Evolutionary conservation across 1,140 invertebrate genomes (phyloP).

Genomic region (Anastrepha obliqua): DNA sequence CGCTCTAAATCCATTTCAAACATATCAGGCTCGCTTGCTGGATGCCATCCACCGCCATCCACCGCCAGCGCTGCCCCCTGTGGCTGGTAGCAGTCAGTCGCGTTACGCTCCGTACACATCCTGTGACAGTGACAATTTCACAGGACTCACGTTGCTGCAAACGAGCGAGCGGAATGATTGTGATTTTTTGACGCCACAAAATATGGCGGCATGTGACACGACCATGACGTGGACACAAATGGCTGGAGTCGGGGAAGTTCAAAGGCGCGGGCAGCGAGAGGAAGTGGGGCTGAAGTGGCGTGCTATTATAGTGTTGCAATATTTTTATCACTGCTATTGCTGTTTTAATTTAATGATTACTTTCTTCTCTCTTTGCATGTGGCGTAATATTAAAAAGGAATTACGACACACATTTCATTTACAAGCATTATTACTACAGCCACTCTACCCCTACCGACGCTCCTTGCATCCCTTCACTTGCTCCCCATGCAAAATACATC

Average conservation of each 20-base stretch:
- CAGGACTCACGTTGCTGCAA: not conserved
- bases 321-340: slow-evolving; percentile 43
- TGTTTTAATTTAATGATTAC: slow-evolving; percentile 40
- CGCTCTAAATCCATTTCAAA: slow-evolving; percentile 24
- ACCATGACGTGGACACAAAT: not conserved
- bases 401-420: slow-evolving; percentile 35
- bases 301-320: slow-evolving; percentile 12
- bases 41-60: not conserved
- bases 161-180: slow-evolving; percentile 18
- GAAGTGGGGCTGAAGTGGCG: not conserved
- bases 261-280: not conserved
- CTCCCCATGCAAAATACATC: too few species aligned
- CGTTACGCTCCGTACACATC: not conserved
- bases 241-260: not conserved
- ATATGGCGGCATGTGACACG: slow-evolving; percentile 29
- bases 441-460: not conserved
- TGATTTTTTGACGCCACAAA: slow-evolving; percentile 48
- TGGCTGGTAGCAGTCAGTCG: not conserved
- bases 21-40: not conserved
- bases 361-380: not conserved
- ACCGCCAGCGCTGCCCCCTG: not conserved
- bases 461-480: too few species aligned
- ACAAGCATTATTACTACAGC: not conserved
- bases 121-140: not conserved
- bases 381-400: slow-evolving; percentile 25